Base-by-base conservation (phyloP, 2,888 invertebrate genomes). In the Sericinus montela region DNA sequence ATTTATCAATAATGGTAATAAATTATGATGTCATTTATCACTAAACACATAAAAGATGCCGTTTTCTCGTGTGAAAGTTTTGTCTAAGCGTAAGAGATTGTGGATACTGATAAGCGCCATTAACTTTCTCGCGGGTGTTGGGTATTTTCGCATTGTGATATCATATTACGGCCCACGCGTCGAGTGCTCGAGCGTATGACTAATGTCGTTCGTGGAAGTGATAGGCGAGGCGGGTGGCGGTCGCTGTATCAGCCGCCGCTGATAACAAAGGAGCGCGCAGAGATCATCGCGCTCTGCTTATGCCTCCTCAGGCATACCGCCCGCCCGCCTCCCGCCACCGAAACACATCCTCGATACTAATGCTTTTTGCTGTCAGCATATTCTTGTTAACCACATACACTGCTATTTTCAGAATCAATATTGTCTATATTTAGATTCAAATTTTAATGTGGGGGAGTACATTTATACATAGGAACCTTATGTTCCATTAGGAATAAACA, bases 1-100 rank as follows among this genome's bases (percentile, higher is more conserved):
- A 94, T 91, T 91, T 94, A 76, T 93, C 94, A 76, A 92, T 94
- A 90, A 91, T 93, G 93, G 94, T 94, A 92, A 91, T 73, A 62
- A 72, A 76, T 67, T 69, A 69, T 57, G 42, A 62, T 65, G 70
- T 67, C 77, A 77, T 72, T 56, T 55, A 49, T 58, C 53, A 63
- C 65, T 58, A 52, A 59, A 55, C 55, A 58, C 52, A 63, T 60
- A 63, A 67, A 75, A 74, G 72, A 68, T 69, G 64, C 66, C 70
- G 78, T 86, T 83, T 85, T 85, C 77, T 79, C 81, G 79, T 85
- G 89, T 89, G 89, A 89, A 89, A 89, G 89, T 88, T 86, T 75
- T 79, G 81, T 80, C 77, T 82, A 80, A 80, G 82, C 82, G 78
- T 84, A 84, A 68, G 81, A 87, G 87, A 87, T 87, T 85, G 84